Percentiles rank a stretch among this genome's conserved stretches.
These are phyloP conservation scores for Acheta domesticus DNA, from an alignment of 2,888 invertebrate species.

Conservation along the genomic window DNA sequence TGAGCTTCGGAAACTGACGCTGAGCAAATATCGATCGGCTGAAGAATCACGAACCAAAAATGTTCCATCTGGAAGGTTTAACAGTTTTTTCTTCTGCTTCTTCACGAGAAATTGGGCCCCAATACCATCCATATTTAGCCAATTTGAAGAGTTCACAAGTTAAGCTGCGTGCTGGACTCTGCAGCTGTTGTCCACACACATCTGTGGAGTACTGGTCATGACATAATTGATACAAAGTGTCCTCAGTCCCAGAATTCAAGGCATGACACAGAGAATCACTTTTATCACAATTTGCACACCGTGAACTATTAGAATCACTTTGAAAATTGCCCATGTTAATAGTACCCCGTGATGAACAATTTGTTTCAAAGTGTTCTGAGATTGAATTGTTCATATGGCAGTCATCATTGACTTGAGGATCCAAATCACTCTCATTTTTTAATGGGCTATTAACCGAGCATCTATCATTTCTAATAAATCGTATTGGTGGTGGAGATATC, in stretches of 20 bases:
- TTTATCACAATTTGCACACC: constrained; percentile 1
- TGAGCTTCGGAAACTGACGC: constrained; percentile 64
- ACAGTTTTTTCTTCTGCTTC: constrained; percentile 68
- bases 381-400: background rate
- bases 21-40: constrained; percentile 65
- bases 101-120: constrained; percentile 71
- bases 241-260: background rate
- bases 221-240: background rate
- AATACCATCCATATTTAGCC: constrained; percentile 63
- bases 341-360: background rate
- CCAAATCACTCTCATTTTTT: background rate
- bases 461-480: constrained; percentile 28
- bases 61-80: constrained; percentile 68
- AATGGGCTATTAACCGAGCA: background rate
- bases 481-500: constrained; percentile 22
- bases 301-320: background rate
- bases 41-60: constrained; percentile 77
- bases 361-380: background rate
- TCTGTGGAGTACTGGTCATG: background rate
- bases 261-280: background rate
- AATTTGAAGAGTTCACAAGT: constrained; percentile 37
- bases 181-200: background rate
- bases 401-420: background rate
- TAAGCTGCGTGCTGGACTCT: constrained; percentile 31
- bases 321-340: background rate